Evolutionary conservation across 2,888 invertebrate species (phyloP), one percentile per base, ranked within the genome.

Genomic region (Pammene fasciana): DNA sequence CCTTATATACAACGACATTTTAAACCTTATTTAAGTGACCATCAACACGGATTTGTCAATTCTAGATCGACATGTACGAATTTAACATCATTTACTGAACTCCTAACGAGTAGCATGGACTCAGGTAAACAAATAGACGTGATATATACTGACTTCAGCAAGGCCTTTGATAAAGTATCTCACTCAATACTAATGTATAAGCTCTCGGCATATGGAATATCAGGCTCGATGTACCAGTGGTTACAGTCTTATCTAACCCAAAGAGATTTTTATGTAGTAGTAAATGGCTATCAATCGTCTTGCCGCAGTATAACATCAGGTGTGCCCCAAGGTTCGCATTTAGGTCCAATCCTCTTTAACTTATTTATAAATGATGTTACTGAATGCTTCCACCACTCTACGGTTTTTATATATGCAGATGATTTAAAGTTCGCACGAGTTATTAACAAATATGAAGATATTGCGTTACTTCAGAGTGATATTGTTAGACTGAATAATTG

Each of bases 141-240:
- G 3, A 52, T 52, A 26, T 52, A 54, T 34, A 36, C 54, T 2
- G 54, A 54, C 8, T 54, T 54, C n/a, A 54, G 54, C n/a, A 54
- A 54, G 36, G 54, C 34, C 2, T 54, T 54, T 34, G 54, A 54
- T n/a, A 54, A 54, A n/a, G 54, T 50, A 9, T 10, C 9, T 11
- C 50, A 50, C 18, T 10, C 7, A 18, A 18, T 50, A 8, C 11
- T 50, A 11, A 9, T 50, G 18, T 10, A 10, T 3, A 50, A 50
- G 11, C 10, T 50, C 9, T 50, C 50, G 8, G 52, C 52, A 11
- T 52, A 52, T 4, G 52, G 52, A 5, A n/a, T n/a, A n/a, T 26
- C 13, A 5, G 8, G 18, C 9, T 4, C 26, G 5, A 3, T 52
- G 26, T 13, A 26, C 5, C 16, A 10, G 0, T 52, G 26, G 52